Percentiles rank a stretch among this genome's conserved stretches.
Conservation (phyloP, 2,113 vertebrate genomes). For the Lasiurus cinereus region DNA sequence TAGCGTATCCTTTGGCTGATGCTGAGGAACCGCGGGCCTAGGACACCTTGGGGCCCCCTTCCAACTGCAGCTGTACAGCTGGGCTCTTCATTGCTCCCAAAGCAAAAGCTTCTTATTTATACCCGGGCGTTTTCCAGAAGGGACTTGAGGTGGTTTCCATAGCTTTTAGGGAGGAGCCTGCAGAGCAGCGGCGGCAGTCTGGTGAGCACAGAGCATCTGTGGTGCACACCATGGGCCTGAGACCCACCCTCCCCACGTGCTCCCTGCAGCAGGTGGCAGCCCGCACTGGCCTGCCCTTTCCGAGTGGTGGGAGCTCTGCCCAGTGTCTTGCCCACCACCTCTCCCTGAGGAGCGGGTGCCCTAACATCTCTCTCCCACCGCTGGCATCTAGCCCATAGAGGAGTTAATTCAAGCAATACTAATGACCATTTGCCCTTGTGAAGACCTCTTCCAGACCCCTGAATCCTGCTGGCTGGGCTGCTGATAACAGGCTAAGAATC, state of each 20-base stretch:
- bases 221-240: fast-evolving
- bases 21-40: background rate
- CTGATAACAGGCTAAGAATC: conserved; percentile 67
- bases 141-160: background rate
- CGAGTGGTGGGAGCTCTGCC: background rate
- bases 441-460: conserved; percentile 71
- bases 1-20: background rate
- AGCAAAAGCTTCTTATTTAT: background rate
- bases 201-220: background rate
- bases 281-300: too few relatives aligned
- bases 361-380: conserved; percentile 72
- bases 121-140: background rate
- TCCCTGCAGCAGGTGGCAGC: background rate
- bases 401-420: conserved; percentile 73
- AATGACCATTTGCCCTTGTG: conserved; percentile 65
- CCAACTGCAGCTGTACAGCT: background rate
- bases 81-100: background rate
- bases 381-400: conserved; percentile 66
- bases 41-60: background rate
- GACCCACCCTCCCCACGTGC: background rate
- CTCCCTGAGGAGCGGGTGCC: conserved; percentile 39
- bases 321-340: background rate
- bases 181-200: background rate
- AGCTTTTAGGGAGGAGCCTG: background rate
- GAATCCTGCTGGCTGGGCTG: conserved; percentile 53